These are phyloP conservation scores for Galerucella nymphaeae DNA, from an alignment of 2,888 invertebrate genomes.

Conservation along the genomic window DNA sequence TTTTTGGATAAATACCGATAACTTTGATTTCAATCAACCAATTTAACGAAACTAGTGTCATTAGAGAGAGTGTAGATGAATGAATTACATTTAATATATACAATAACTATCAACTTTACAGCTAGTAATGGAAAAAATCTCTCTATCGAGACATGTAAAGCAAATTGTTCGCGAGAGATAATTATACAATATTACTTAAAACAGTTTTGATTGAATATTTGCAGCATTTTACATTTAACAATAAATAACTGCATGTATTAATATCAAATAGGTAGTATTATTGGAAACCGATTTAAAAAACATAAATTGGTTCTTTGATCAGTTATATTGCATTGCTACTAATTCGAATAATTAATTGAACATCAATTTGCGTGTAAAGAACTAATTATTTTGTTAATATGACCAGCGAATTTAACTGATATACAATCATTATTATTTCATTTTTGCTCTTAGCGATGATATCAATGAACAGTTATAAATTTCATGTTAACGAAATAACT, in stretches of 20 bases:
- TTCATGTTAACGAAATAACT: background rate
- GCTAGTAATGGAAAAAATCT: no score
- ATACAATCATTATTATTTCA: background rate
- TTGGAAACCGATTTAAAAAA: background rate
- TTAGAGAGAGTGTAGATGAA: no score
- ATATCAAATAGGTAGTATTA: background rate
- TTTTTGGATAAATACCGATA: no score
- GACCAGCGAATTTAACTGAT: background rate
- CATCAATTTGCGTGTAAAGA: background rate
- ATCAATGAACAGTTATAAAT: background rate
- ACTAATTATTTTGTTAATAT: slow-evolving; percentile 3
- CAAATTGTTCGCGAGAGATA: no score
- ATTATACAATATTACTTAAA: no score
- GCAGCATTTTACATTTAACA: background rate
- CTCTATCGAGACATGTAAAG: no score
- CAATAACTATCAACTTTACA: no score
- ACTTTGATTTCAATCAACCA: no score
- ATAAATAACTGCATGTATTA: background rate
- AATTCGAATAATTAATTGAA: background rate
- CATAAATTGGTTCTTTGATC: background rate
- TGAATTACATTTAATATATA: no score
- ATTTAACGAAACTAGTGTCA: no score
- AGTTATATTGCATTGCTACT: background rate
- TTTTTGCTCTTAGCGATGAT: background rate
- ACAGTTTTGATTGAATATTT: background rate